A percentile compares a stretch with the other conserved stretches of the same genome.
These are phyloP conservation scores for Allygus modestus DNA, from an alignment of 2,888 invertebrate genomes.

Conservation along the genomic window DNA sequence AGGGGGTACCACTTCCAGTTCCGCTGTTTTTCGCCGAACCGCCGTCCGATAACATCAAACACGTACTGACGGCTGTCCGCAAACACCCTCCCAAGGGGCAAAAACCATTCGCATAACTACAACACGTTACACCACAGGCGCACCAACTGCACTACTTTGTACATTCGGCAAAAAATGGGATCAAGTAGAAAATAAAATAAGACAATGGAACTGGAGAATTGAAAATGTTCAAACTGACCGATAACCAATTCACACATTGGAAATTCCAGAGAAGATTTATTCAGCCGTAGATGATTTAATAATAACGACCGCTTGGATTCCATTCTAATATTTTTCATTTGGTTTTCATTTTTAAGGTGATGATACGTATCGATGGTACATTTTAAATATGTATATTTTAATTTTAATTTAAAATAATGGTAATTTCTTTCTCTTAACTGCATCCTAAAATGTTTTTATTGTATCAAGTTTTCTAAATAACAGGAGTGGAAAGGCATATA, in stretches of 20 bases:
- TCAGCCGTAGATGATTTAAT: conserved; percentile 19
- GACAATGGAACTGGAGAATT: not conserved
- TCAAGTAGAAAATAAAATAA: not conserved
- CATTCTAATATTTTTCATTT: not conserved
- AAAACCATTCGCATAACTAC: conserved; percentile 20
- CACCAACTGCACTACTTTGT: not conserved
- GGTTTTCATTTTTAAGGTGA: not conserved
- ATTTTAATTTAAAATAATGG: too few species aligned
- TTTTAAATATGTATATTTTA: too few species aligned
- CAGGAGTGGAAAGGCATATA: too few species aligned
- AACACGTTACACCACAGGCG: not conserved
- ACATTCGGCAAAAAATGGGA: not conserved
- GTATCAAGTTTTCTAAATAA: too few species aligned
- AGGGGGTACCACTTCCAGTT: conserved; percentile 26
- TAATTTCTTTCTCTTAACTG: too few species aligned
- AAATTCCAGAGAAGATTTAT: conserved; percentile 41
- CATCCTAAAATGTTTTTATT: too few species aligned
- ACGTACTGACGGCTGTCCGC: not conserved
- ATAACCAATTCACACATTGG: conserved; percentile 29
- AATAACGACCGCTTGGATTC: conserved; percentile 8
- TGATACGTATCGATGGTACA: not conserved
- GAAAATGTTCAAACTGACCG: conserved; percentile 30
- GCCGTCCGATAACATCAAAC: conserved; percentile 10
- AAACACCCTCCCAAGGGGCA: not conserved
- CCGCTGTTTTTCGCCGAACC: conserved; percentile 23